phyloP scores from a whole-genome alignment of 2,797 vertebrate species.

The Anguilla anguilla region DNA sequence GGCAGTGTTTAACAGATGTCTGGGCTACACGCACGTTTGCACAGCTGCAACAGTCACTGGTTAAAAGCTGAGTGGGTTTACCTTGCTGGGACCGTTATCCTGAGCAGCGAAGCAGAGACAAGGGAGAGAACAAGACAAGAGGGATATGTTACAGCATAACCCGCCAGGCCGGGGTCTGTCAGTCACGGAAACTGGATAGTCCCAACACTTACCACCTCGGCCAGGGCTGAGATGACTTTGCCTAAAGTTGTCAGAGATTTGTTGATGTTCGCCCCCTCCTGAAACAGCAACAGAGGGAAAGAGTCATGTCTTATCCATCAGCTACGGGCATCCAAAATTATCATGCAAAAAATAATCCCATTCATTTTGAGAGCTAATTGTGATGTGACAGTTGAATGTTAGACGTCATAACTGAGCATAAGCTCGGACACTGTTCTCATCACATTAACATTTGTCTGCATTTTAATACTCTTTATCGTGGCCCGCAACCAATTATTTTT shows the following conservation, averaged over 20 bases:
- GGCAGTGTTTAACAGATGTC: background rate
- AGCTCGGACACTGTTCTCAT: background rate
- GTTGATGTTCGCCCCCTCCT: conserved; percentile 99
- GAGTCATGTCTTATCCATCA: background rate
- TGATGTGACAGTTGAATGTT: background rate
- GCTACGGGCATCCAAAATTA: background rate
- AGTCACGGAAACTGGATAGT: too few species aligned
- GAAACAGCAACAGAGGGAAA: conserved; percentile 36
- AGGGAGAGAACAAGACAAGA: conserved; percentile 56
- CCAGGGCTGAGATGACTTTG: conserved; percentile 96
- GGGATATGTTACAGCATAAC: conserved; percentile 56
- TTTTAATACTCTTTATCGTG: background rate
- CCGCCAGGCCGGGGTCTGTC: conserved; percentile 33
- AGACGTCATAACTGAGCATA: background rate
- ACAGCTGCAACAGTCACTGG: conserved; percentile 40
- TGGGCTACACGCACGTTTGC: background rate
- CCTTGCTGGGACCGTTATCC: conserved; percentile 99
- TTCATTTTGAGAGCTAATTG: background rate
- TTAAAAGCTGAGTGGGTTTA: conserved; percentile 71
- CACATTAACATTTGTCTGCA: background rate
- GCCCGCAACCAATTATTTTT: background rate
- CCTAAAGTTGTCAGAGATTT: conserved; percentile 97
- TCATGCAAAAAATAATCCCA: background rate
- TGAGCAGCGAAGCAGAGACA: conserved; percentile 80
- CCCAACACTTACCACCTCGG: conserved; percentile 90